Conservation (phyloP, 2,797 vertebrate species). For the Tympanoctomys barrerae region DNA sequence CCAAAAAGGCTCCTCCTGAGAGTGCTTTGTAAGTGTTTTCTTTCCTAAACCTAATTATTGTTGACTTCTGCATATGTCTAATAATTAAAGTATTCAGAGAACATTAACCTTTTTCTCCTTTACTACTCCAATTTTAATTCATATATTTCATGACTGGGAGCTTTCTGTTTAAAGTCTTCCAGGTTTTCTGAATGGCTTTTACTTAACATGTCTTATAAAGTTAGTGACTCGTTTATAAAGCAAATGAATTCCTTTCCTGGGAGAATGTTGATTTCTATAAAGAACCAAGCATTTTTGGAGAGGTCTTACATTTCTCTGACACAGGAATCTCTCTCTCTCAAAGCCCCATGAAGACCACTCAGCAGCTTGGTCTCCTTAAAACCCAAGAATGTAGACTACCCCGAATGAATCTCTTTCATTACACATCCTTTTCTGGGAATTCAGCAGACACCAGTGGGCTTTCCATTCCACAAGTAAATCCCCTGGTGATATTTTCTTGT, state of each 20-base stretch:
- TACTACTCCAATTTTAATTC: conserved; percentile 70
- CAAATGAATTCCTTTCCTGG: conserved; percentile 17
- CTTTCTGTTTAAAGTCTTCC: not conserved
- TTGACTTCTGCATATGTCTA: conserved; percentile 74
- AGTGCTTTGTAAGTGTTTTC: conserved; percentile 79
- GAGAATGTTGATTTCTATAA: conserved; percentile 27
- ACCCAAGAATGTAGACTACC: not conserved
- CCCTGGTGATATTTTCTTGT: not conserved
- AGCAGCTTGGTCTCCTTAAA: not conserved
- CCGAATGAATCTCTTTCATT: not conserved
- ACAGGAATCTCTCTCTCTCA: not conserved
- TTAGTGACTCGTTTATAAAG: not conserved
- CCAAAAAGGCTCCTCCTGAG: conserved; percentile 64
- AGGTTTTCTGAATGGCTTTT: conserved; percentile 43
- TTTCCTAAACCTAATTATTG: conserved; percentile 79
- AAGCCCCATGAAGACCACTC: not conserved
- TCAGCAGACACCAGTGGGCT: not conserved
- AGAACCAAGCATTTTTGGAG: not conserved
- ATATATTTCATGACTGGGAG: conserved; percentile 49
- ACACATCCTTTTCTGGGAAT: not conserved
- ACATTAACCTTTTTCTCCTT: conserved; percentile 68
- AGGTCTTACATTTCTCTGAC: conserved; percentile 5
- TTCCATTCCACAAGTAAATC: not conserved
- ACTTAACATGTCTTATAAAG: conserved; percentile 8
- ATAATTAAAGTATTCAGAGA: conserved; percentile 77